phyloP scores from a whole-genome alignment of 2,888 invertebrate species.

The Pachydiplax longipennis region DNA sequence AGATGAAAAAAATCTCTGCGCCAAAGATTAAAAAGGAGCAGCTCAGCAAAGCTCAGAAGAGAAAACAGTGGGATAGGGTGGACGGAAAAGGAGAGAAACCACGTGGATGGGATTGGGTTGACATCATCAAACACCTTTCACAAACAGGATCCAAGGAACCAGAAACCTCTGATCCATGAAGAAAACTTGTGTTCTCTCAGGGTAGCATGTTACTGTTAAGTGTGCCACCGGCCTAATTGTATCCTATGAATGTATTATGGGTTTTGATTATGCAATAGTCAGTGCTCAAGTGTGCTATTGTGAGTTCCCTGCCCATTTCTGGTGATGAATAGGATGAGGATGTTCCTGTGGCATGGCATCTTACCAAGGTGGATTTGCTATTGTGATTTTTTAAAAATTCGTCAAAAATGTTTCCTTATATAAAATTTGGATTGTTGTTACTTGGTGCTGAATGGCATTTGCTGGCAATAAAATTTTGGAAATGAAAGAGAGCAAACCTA shows the following conservation, averaged over 20 bases:
- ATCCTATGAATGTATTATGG: not conserved
- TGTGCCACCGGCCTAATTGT: not conserved
- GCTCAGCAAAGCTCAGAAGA: constrained; percentile 89
- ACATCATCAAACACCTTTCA: constrained; percentile 93
- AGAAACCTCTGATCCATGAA: not conserved
- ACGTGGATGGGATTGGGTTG: constrained; percentile 94
- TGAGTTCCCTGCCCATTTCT: not conserved
- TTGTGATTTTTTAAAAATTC: not conserved
- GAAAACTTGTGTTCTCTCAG: not conserved
- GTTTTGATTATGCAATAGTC: not conserved
- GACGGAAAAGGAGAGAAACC: constrained; percentile 85
- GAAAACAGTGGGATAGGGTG: constrained; percentile 84
- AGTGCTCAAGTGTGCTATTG: not conserved
- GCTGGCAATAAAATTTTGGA: not conserved
- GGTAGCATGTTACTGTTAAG: not conserved
- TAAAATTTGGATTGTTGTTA: not conserved
- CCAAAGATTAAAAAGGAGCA: constrained; percentile 79
- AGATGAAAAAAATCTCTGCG: constrained; percentile 54
- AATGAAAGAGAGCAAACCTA: not conserved
- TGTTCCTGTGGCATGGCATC: not conserved
- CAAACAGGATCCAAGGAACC: constrained; percentile 70
- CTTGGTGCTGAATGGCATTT: not conserved
- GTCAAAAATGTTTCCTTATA: not conserved
- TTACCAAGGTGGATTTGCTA: not conserved
- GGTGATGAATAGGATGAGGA: not conserved